Percentiles rank a stretch among this genome's conserved stretches.
Conservation (phyloP, 2,888 invertebrate genomes). For the Dinocampus coccinellae region DNA sequence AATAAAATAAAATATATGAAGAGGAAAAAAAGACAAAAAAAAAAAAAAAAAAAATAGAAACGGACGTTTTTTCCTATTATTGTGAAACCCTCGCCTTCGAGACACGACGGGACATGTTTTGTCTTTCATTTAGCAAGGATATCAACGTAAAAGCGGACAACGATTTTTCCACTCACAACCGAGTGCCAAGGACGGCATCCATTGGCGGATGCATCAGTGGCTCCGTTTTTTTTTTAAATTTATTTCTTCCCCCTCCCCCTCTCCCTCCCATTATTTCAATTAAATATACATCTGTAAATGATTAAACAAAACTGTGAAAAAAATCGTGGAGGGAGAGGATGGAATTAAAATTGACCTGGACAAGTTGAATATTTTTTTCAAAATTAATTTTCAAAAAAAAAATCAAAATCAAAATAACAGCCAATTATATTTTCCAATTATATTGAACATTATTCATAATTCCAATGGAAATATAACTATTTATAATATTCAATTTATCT, state of each 20-base stretch:
- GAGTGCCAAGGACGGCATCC: slow-evolving; percentile 59
- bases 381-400: too few species aligned
- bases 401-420: too few species aligned
- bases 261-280: not conserved
- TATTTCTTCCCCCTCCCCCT: slow-evolving; percentile 12
- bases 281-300: not conserved
- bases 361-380: not conserved
- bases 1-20: slow-evolving; percentile 4
- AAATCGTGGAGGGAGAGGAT: too few species aligned
- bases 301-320: too few species aligned
- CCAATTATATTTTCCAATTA: too few species aligned
- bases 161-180: slow-evolving; percentile 46
- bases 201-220: slow-evolving; percentile 57
- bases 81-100: slow-evolving; percentile 55
- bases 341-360: too few species aligned
- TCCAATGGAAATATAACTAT: too few species aligned
- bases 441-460: too few species aligned
- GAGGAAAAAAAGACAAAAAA: slow-evolving; percentile 6
- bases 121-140: slow-evolving; percentile 37
- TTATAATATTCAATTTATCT: too few species aligned
- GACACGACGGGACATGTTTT: slow-evolving; percentile 37
- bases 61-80: slow-evolving; percentile 59
- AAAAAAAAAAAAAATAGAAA: slow-evolving; percentile 49
- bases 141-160: slow-evolving; percentile 48
- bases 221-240: slow-evolving; percentile 23